Base-by-base conservation (phyloP, 2,113 vertebrate species). In the Leucopternis melanops region DNA sequence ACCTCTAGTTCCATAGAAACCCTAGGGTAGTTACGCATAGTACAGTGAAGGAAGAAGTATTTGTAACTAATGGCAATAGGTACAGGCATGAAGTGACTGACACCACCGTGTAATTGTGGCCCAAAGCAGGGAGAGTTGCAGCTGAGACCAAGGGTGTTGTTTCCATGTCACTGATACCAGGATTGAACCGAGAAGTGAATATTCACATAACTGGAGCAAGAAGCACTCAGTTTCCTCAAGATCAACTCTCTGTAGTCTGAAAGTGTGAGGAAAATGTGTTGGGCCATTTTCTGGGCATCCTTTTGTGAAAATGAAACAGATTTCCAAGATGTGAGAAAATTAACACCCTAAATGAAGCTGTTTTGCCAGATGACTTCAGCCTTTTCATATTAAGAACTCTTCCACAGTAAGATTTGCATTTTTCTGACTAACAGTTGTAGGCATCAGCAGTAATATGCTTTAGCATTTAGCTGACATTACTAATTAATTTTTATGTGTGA, bases 221-320 rank as follows among this genome's bases (percentile, higher is more conserved):
- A 96, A 92, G 65, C 26, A 89, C 82, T 44, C 16, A 14, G 0
- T 89, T 91, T 94, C 86, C 61, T 89, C 29, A 54, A 54, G 86
- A 81, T 81, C 69, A 94, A 65, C 36, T 45, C 82, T 86, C 66
- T 70, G 78, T 49, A 82, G 57, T 27, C 77, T 94, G 62, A 58
- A 91, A 87, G 62, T 47, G 66, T 73, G 69, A 96, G 49, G 19
- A 79, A 91, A 89, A 93, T 80, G 70, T 85, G 79, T 80, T 5
- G 6, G 36, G 49, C 10, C 22, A 54, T 65, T 89, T 72, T 92
- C 58, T 89, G 73, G 54, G 29, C n/a, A 57, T 62, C n/a, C 22
- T 84, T 94, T 72, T 54, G 49, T 89, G 74, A 89, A 92, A 96
- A 94, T 87, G 40, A 94, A 94, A 79, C 49, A 77, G n/a, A 80